Conservation (phyloP, 1,140 invertebrate genomes). For the Drosophila albomicans region DNA sequence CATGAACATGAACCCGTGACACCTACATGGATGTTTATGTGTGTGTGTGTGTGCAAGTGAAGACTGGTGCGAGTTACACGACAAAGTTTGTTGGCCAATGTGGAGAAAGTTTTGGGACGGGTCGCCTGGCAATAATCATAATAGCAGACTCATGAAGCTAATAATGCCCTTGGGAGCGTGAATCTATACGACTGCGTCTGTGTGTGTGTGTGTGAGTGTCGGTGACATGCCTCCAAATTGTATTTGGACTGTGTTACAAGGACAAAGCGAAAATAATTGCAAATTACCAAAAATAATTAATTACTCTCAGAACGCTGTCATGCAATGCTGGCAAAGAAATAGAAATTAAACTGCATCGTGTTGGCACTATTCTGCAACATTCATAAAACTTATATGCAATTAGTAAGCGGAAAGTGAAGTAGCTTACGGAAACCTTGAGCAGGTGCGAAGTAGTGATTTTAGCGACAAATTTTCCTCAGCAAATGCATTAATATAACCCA, state of each 20-base stretch:
- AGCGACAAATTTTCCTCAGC: too few species aligned
- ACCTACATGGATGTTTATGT: neutral
- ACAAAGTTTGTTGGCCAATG: slow-evolving; percentile 39
- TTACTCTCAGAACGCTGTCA: slow-evolving; percentile 10
- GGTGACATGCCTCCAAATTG: slow-evolving; percentile 32
- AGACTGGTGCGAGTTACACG: slow-evolving; percentile 18
- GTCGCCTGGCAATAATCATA: slow-evolving; percentile 59
- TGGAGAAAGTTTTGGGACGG: slow-evolving; percentile 30
- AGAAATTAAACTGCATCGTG: slow-evolving; percentile 7
- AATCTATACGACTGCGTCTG: neutral
- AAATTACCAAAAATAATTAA: slow-evolving; percentile 37
- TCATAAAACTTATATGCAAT: slow-evolving; percentile 21
- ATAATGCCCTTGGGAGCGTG: slow-evolving; percentile 54
- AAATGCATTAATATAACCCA: too few species aligned
- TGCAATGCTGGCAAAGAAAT: slow-evolving; percentile 4
- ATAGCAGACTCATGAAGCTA: slow-evolving; percentile 63
- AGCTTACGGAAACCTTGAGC: neutral
- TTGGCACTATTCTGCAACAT: neutral
- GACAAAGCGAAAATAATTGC: slow-evolving; percentile 19
- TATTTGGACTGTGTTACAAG: slow-evolving; percentile 13
- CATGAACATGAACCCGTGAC: neutral
- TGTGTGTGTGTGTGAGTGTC: too few species aligned
- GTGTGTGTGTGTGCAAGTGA: neutral
- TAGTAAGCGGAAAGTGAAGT: slow-evolving; percentile 15
- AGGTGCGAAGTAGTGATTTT: too few species aligned